Conservation (phyloP, 2,797 vertebrate genomes). For the Enteromius trimaculatus region DNA sequence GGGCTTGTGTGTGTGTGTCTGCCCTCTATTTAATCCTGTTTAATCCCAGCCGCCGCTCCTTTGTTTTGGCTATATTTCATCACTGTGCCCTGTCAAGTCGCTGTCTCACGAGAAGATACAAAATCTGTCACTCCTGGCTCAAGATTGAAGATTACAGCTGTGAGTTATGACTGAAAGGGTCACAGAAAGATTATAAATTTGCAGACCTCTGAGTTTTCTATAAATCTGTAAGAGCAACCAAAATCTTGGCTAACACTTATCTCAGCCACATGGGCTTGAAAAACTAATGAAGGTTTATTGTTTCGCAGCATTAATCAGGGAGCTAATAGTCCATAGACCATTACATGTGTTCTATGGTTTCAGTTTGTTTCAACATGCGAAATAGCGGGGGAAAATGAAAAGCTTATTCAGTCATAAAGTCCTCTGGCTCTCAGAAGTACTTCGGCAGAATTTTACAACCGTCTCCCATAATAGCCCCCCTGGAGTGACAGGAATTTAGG, state of each 20-base stretch:
- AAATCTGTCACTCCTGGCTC: conserved; percentile 6
- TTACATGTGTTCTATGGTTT: conserved; percentile 18
- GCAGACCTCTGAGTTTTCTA: not conserved
- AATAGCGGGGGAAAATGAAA: conserved; percentile 8
- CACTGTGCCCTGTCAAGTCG: not conserved
- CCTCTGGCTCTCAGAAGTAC: conserved; percentile 21
- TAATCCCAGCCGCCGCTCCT: not conserved
- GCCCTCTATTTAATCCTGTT: conserved; percentile 7
- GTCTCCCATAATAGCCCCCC: conserved; percentile 18
- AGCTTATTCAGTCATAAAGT: conserved; percentile 20
- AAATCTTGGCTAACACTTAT: conserved; percentile 30
- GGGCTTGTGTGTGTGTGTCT: not conserved
- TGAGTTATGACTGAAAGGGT: conserved; percentile 18
- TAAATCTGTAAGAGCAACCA: not conserved
- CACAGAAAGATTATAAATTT: not conserved
- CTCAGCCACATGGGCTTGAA: not conserved
- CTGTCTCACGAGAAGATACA: conserved; percentile 26
- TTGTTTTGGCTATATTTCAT: conserved; percentile 31
- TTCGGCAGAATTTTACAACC: conserved; percentile 22
- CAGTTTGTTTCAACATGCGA: conserved; percentile 6
- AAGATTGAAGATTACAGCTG: conserved; percentile 19
- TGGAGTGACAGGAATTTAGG: conserved; percentile 31
- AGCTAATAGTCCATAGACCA: conserved; percentile 26
- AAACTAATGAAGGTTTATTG: not conserved
- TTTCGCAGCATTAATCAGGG: conserved; percentile 4